Percentiles rank a stretch among this genome's conserved stretches.
Evolutionary conservation across 2,113 vertebrate species (phyloP).

Genomic region (Ctenodactylus gundi): DNA sequence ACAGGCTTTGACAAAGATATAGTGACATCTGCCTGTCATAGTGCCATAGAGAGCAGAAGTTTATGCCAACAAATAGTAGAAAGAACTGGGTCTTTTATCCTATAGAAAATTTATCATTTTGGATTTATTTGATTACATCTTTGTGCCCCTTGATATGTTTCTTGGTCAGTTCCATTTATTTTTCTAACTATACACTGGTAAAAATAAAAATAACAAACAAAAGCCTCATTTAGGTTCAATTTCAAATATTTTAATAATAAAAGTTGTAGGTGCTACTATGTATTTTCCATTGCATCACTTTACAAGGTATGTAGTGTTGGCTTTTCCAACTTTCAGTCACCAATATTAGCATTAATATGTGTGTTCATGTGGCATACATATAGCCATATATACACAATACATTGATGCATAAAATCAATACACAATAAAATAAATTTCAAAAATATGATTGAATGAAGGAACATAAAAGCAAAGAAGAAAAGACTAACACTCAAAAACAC

Average conservation of each 20-base stretch:
- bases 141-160: background rate
- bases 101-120: background rate
- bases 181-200: too few species aligned
- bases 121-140: background rate
- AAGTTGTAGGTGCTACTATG: too few species aligned
- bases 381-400: background rate
- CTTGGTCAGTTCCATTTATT: too few species aligned
- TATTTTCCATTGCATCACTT: too few species aligned
- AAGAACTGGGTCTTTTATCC: background rate
- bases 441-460: background rate
- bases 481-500: background rate
- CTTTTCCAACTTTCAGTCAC: too few species aligned
- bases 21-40: too few species aligned
- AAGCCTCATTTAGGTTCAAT: too few species aligned
- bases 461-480: background rate
- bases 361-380: background rate
- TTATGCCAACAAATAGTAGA: background rate
- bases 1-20: too few species aligned
- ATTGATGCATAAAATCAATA: background rate
- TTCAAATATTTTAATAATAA: too few species aligned
- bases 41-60: background rate
- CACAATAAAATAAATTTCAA: background rate
- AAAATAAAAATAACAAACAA: too few species aligned
- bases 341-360: background rate
- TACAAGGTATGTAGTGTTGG: too few species aligned